Percentiles rank a stretch among this genome's conserved stretches.
phyloP scores from a whole-genome alignment of 2,113 vertebrate species.

The Heterotilapia buettikoferi region DNA sequence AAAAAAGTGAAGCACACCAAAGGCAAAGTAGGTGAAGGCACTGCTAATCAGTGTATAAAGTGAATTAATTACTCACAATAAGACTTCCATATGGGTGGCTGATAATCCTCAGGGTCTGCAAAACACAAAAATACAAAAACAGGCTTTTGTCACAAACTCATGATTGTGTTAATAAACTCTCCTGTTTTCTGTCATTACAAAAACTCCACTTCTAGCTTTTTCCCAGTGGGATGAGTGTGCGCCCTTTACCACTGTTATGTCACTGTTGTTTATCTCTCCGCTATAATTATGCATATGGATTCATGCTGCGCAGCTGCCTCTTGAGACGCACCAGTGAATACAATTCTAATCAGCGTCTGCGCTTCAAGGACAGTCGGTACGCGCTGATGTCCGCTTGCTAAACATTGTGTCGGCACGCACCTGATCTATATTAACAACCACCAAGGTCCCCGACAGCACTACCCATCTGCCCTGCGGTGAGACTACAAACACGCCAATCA shows the following conservation, averaged over 20 bases:
- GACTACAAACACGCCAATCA: not conserved
- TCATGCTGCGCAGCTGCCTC: slow-evolving; percentile 17
- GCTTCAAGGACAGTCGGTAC: slow-evolving; percentile 43
- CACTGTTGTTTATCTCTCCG: slow-evolving; percentile 27
- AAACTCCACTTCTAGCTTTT: not conserved
- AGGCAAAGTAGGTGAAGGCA: not conserved
- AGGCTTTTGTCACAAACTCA: slow-evolving; percentile 12
- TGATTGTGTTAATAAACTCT: not conserved
- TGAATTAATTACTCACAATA: slow-evolving; percentile 84
- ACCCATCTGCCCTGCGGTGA: not conserved
- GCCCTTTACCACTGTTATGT: not conserved
- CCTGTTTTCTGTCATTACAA: slow-evolving; percentile 16
- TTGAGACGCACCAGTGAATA: slow-evolving; percentile 12
- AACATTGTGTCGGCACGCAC: not conserved
- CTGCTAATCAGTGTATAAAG: not conserved
- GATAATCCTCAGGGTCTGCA: slow-evolving; percentile 97
- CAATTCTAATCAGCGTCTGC: slow-evolving; percentile 21
- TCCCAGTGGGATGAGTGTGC: not conserved
- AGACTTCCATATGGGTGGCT: slow-evolving; percentile 99
- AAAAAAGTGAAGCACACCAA: not conserved
- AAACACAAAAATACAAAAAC: slow-evolving; percentile 43
- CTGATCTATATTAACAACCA: not conserved
- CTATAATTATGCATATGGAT: slow-evolving; percentile 31
- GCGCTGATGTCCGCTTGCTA: not conserved
- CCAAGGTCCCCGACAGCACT: not conserved